Evolutionary conservation across 1,140 invertebrate species (phyloP).

Genomic region (Pemphigus obesinymphae): DNA sequence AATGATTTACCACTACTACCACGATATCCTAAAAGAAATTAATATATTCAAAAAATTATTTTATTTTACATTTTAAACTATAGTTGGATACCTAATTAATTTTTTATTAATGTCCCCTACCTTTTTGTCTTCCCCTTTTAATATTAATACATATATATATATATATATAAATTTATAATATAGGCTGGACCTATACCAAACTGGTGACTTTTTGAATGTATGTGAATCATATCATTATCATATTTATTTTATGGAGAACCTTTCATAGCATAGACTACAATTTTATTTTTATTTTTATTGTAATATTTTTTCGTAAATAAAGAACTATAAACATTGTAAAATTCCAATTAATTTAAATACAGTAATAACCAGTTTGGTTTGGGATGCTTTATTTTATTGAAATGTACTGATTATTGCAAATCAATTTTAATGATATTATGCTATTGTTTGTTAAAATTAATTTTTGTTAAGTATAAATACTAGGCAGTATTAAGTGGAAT

Average conservation of each 20-base stretch:
- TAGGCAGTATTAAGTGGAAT: conserved; percentile 17
- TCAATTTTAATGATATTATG: conserved; percentile 10
- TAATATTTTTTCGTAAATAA: not conserved
- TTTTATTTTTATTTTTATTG: not conserved
- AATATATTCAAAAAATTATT: not conserved
- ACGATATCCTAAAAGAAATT: not conserved
- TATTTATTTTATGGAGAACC: not conserved
- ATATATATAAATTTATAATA: conserved; percentile 20
- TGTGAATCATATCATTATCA: conserved; percentile 5
- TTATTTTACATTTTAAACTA: conserved; percentile 8
- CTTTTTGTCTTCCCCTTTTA: conserved; percentile 27
- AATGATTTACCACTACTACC: not conserved
- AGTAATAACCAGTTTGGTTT: not conserved
- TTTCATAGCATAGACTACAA: too few species aligned
- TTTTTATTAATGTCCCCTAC: not conserved
- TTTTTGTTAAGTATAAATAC: conserved; percentile 21
- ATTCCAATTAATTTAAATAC: not conserved
- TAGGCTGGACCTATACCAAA: not conserved
- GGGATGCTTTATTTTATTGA: conserved; percentile 6
- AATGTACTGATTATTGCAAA: conserved; percentile 35
- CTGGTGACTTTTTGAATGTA: not conserved
- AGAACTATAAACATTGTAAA: not conserved
- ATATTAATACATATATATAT: not conserved
- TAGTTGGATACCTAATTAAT: not conserved
- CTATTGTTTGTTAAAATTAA: conserved; percentile 28